Conservation (phyloP, 2,113 vertebrate species). For the Neoarius graeffei region DNA sequence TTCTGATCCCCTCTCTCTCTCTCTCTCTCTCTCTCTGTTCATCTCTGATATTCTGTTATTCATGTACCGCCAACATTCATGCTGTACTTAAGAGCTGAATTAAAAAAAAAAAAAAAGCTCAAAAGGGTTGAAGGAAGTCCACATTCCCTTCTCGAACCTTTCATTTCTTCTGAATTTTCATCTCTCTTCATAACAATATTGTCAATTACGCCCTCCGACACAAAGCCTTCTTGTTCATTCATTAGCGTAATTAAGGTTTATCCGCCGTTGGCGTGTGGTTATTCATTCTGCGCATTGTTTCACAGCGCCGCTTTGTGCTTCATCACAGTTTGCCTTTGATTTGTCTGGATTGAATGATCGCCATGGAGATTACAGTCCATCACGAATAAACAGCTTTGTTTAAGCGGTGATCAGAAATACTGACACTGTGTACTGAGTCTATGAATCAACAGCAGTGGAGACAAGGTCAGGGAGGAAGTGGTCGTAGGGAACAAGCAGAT, state of each 20-base stretch:
- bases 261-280: neutral
- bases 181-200: neutral
- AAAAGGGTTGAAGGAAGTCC: neutral
- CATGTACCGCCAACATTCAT: neutral
- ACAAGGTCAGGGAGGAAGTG: neutral
- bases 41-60: conserved; percentile 13
- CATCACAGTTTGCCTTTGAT: neutral
- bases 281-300: neutral
- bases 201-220: neutral
- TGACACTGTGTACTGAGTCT: neutral
- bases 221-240: neutral
- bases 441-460: neutral
- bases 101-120: neutral
- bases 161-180: neutral
- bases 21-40: neutral
- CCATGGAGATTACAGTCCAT: neutral
- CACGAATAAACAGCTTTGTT: neutral
- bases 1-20: neutral
- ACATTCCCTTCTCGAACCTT: neutral
- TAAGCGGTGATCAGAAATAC: neutral
- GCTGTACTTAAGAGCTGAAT: neutral
- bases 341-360: neutral
- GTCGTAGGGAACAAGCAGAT: neutral
- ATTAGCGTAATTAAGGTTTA: conserved; percentile 36
- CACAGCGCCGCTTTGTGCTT: neutral